These are phyloP conservation scores for Danionella dracula DNA, from an alignment of 2,797 vertebrate species.

Conservation along the genomic window DNA sequence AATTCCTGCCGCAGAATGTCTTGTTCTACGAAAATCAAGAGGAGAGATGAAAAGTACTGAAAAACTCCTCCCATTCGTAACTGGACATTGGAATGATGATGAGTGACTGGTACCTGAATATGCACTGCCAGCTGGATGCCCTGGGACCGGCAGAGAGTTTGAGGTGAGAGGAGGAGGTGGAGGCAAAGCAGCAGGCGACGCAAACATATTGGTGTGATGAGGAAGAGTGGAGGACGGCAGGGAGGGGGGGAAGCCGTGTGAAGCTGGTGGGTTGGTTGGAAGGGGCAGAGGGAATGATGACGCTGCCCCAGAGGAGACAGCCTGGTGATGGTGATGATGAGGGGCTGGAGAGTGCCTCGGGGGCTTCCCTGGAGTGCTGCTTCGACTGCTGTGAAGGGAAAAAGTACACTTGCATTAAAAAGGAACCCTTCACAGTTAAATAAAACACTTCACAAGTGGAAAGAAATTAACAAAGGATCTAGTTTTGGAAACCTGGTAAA, in stretches of 20 bases:
- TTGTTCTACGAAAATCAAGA: slow-evolving; percentile 75
- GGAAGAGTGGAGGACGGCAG: slow-evolving; percentile 85
- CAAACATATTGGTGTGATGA: slow-evolving; percentile 99
- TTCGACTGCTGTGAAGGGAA: slow-evolving; percentile 79
- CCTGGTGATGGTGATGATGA: slow-evolving; percentile 77
- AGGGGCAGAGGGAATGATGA: slow-evolving; percentile 81
- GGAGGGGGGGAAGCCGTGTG: slow-evolving; percentile 84
- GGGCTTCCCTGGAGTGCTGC: slow-evolving; percentile 90
- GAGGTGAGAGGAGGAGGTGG: slow-evolving; percentile 96
- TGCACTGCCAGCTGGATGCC: slow-evolving; percentile 87
- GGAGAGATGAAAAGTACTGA: not conserved
- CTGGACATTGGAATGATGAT: not conserved
- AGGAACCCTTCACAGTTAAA: not conserved
- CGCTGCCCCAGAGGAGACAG: slow-evolving; percentile 69
- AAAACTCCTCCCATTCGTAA: not conserved
- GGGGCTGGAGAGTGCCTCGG: slow-evolving; percentile 75
- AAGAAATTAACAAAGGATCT: not conserved
- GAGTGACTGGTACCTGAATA: slow-evolving; percentile 81
- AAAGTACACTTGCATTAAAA: not conserved
- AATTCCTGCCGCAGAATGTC: slow-evolving; percentile 95
- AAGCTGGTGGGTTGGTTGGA: slow-evolving; percentile 75
- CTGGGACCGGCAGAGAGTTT: slow-evolving; percentile 86
- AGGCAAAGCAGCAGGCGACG: slow-evolving; percentile 93
- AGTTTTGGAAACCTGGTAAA: not conserved
- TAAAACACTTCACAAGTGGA: not conserved